Percentiles rank a stretch among this genome's conserved stretches.
These are phyloP conservation scores for Panorpa germanica DNA, from an alignment of 2,888 invertebrate genomes.

Conservation along the genomic window DNA sequence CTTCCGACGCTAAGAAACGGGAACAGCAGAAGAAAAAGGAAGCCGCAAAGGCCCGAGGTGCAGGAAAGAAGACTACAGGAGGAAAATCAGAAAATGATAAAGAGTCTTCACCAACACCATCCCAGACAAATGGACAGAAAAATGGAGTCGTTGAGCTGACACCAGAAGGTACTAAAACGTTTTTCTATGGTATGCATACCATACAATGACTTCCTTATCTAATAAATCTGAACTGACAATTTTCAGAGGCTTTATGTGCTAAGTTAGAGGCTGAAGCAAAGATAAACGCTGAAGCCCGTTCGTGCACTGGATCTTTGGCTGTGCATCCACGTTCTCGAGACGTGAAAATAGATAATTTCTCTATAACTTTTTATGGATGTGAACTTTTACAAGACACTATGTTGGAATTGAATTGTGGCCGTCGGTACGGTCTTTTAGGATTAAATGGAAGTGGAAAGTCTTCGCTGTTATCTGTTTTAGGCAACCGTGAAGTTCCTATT, in stretches of 20 bases:
- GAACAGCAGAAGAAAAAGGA: constrained; percentile 96
- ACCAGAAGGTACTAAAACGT: constrained; percentile 17
- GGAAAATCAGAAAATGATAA: constrained; percentile 32
- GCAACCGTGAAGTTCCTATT: constrained; percentile 87
- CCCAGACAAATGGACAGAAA: constrained; percentile 19
- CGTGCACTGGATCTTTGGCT: constrained; percentile 87
- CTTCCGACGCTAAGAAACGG: constrained; percentile 97
- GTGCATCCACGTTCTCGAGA: constrained; percentile 93
- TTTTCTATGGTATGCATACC: neutral
- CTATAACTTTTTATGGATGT: constrained; percentile 94
- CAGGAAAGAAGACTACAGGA: constrained; percentile 27
- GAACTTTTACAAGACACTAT: constrained; percentile 92
- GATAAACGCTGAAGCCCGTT: constrained; percentile 81
- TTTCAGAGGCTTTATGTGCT: constrained; percentile 62
- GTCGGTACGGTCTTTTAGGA: constrained; percentile 91
- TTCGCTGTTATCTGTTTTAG: constrained; percentile 77
- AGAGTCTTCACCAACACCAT: constrained; percentile 27
- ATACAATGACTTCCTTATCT: constrained; percentile 7
- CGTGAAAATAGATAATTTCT: constrained; percentile 88
- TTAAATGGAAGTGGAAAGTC: constrained; percentile 99
- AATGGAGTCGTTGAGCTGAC: constrained; percentile 18
- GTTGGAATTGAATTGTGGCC: constrained; percentile 91
- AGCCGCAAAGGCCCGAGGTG: constrained; percentile 55
- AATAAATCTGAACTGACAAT: constrained; percentile 6
- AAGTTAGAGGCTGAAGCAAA: constrained; percentile 81